Evolutionary conservation across 2,797 vertebrate genomes (phyloP).

Genomic region (Lutjanus campechanus): DNA sequence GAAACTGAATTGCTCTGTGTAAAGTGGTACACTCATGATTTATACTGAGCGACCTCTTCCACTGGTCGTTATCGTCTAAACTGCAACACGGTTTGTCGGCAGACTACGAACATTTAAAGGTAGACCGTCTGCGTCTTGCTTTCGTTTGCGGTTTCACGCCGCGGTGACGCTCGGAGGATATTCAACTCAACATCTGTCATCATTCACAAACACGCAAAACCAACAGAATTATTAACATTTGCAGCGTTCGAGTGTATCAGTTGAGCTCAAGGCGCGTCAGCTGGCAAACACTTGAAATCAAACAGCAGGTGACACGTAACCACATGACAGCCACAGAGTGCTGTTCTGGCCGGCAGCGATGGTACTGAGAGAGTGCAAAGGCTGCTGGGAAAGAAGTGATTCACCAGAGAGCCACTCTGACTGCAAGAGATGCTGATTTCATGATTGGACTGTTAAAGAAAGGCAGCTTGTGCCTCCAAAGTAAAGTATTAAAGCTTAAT

Average conservation of each 20-base stretch:
- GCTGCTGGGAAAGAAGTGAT: neutral
- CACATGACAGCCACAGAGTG: slow-evolving; percentile 16
- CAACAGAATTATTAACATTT: slow-evolving; percentile 5
- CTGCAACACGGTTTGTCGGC: slow-evolving; percentile 11
- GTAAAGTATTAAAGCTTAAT: too few relatives aligned
- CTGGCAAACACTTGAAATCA: slow-evolving; percentile 20
- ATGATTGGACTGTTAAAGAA: neutral
- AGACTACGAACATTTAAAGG: neutral
- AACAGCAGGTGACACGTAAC: slow-evolving; percentile 21
- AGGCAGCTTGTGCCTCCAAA: neutral
- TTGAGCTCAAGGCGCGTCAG: neutral
- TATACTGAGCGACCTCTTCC: neutral
- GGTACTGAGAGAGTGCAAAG: slow-evolving; percentile 3
- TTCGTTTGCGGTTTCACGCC: neutral
- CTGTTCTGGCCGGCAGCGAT: neutral
- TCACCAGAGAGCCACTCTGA: neutral
- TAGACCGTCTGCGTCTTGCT: too few relatives aligned
- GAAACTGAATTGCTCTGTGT: slow-evolving; percentile 2
- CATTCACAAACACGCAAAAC: neutral
- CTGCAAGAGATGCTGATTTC: slow-evolving; percentile 7
- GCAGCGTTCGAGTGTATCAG: neutral
- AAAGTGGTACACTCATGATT: neutral
- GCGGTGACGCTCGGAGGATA: neutral
- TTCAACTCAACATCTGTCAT: neutral
- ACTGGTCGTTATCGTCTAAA: neutral